Base-by-base conservation (phyloP, 2,888 invertebrate genomes). In the Subacronicta megacephala region DNA sequence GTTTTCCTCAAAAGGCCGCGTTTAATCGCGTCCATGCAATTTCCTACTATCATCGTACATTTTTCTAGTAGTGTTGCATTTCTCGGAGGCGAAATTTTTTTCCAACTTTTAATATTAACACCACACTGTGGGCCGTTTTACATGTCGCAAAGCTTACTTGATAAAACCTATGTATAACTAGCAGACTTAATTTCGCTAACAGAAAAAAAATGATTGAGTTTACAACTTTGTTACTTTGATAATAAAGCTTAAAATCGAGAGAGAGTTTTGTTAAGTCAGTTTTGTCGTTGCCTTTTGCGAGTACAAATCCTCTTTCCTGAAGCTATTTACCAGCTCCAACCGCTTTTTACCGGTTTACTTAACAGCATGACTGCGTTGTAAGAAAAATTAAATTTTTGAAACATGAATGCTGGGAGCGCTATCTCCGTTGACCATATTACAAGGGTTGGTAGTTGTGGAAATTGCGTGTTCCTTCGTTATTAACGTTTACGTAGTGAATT, bases 31-130 rank as follows among this genome's bases (percentile, higher is more conserved):
- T 55, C 62, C 62, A 55, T 62, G 65, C 61, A 71, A 76, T 61
- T 65, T 62, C 49, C 52, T 56, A 31, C 31, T 16, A 55, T 35
- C 40, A 46, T 17, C 50, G 59, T 60, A 68, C 18, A 58, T 65
- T 72, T 75, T 71, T 47, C 63, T 51, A 49, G 57, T 47, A 63
- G 47, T 65, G 59, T 49, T 40, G 46, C 47, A 64, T 64, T 68
- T 59, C 23, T 68, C 56, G 4, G 38, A 44, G 55, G 50, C 65
- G 31, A 61, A 61, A 67, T 69, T 68, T 66, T 68, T 59, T 75
- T 72, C 16, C 38, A 62, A 62, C 62, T 78, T 72, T 78, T 73
- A 65, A 82, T 77, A 82, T 77, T 71, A 75, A 78, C 77, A 74
- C 67, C 51, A 66, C 51, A 66, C 71, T 64, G 70, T 37, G 61